phyloP scores from a whole-genome alignment of 1,140 invertebrate genomes.

The Drosophila gunungcola region DNA sequence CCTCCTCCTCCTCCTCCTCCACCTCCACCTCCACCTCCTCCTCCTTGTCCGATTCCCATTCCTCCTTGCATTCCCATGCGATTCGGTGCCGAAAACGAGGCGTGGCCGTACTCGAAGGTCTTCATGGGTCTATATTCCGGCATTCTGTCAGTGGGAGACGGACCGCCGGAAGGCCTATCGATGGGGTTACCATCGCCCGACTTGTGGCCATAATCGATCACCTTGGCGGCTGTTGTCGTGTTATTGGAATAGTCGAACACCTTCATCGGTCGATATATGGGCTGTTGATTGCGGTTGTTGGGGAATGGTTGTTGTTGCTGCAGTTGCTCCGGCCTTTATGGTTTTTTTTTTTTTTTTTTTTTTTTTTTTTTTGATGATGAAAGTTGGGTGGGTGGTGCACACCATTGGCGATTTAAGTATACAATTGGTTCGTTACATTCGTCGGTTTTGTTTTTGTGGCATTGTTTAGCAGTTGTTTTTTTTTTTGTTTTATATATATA shows the following conservation, averaged over 20 bases:
- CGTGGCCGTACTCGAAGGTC: conserved; percentile 87
- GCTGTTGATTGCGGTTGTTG: conserved; percentile 34
- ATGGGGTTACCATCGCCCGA: conserved; percentile 30
- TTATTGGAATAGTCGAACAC: conserved; percentile 81
- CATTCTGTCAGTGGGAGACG: neutral
- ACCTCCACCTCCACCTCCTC: neutral
- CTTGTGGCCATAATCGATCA: conserved; percentile 91
- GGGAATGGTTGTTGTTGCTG: conserved; percentile 4
- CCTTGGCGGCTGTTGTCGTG: conserved; percentile 86
- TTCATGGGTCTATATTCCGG: conserved; percentile 85
- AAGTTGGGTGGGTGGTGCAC: conserved; percentile 24
- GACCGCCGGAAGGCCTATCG: neutral
- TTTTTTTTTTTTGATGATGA: neutral
- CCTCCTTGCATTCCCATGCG: conserved; percentile 3
- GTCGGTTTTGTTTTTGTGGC: neutral
- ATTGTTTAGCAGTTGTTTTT: conserved; percentile 10
- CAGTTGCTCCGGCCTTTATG: conserved; percentile 46
- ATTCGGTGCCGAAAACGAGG: conserved; percentile 63
- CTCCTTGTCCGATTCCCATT: neutral
- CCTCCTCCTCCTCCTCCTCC: neutral
- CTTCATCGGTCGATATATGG: conserved; percentile 72
- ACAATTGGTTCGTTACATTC: conserved; percentile 22
- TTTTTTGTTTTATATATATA: conserved; percentile 5
- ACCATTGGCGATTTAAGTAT: conserved; percentile 19
- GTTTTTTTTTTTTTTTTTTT: conserved; percentile 29